Conservation (phyloP, 2,797 vertebrate genomes). For the Echeneis naucrates region DNA sequence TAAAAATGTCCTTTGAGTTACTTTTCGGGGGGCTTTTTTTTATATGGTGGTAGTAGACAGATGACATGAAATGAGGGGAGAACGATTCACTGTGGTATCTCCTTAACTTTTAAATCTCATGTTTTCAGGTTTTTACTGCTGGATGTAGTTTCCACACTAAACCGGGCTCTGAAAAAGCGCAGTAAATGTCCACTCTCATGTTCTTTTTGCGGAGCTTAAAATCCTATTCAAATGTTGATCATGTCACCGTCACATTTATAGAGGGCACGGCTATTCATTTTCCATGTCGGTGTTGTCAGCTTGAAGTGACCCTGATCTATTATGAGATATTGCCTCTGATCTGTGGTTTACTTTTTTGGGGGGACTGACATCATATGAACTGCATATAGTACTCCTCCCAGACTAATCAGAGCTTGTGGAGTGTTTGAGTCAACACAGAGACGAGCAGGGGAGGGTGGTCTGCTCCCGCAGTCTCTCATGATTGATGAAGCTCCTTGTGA, state of each 20-base stretch:
- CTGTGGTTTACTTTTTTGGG: conserved; percentile 46
- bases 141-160: background rate
- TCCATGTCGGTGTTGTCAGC: conserved; percentile 42
- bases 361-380: conserved; percentile 66
- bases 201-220: background rate
- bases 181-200: background rate
- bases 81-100: background rate
- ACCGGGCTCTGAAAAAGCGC: too few species aligned
- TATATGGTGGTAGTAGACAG: background rate
- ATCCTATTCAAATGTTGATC: conserved; percentile 8
- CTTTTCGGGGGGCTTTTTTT: background rate
- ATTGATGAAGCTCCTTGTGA: conserved; percentile 79
- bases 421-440: conserved; percentile 57
- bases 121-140: background rate
- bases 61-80: background rate
- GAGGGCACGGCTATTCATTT: conserved; percentile 41
- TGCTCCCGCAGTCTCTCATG: conserved; percentile 61
- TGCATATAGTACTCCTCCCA: conserved; percentile 56
- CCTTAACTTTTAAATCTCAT: background rate
- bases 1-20: background rate
- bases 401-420: conserved; percentile 52
- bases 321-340: conserved; percentile 59
- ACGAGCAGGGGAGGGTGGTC: conserved; percentile 68
- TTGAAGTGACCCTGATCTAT: conserved; percentile 58
- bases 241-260: conserved; percentile 25